A percentile compares a stretch with the other conserved stretches of the same genome.
Conservation (phyloP, 2,888 invertebrate genomes). For the Polydrusus cervinus region DNA sequence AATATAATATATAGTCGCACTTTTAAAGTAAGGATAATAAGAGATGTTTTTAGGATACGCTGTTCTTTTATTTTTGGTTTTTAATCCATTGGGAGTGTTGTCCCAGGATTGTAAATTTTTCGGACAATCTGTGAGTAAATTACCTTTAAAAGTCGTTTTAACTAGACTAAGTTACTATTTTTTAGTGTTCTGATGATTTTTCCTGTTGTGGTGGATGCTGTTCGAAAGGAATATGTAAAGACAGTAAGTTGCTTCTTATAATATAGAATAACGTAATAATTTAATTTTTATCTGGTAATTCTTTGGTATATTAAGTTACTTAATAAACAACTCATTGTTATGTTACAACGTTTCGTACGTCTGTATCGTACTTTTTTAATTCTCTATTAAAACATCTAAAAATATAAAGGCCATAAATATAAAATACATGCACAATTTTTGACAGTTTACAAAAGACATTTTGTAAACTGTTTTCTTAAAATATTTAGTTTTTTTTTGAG, state of each 20-base stretch:
- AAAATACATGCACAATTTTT: too few relatives aligned
- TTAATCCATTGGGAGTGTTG: conserved; percentile 13
- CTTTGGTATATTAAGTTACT: too few relatives aligned
- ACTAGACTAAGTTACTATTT: conserved; percentile 47
- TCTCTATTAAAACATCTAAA: too few relatives aligned
- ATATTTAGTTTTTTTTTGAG: too few relatives aligned
- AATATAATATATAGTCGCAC: conserved; percentile 2
- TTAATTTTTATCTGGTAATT: too few relatives aligned
- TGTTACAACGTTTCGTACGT: too few relatives aligned
- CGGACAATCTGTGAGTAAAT: conserved; percentile 59
- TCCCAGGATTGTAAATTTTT: conserved; percentile 60
- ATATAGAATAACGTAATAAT: too few relatives aligned
- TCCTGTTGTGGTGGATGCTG: conserved; percentile 78
- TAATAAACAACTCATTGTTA: too few relatives aligned
- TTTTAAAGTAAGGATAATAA: neutral
- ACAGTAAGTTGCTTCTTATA: conserved; percentile 71
- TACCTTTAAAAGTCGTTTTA: conserved; percentile 18
- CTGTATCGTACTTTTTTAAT: too few relatives aligned
- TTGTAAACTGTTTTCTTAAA: too few relatives aligned
- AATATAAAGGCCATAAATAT: too few relatives aligned
- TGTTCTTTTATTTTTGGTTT: neutral
- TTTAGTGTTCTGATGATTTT: conserved; percentile 79
- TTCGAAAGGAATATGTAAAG: conserved; percentile 72
- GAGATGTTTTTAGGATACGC: conserved; percentile 13
- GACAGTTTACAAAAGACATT: too few relatives aligned